Conservation (phyloP, 2,797 vertebrate genomes). For the Chaenodraco wilsoni region DNA sequence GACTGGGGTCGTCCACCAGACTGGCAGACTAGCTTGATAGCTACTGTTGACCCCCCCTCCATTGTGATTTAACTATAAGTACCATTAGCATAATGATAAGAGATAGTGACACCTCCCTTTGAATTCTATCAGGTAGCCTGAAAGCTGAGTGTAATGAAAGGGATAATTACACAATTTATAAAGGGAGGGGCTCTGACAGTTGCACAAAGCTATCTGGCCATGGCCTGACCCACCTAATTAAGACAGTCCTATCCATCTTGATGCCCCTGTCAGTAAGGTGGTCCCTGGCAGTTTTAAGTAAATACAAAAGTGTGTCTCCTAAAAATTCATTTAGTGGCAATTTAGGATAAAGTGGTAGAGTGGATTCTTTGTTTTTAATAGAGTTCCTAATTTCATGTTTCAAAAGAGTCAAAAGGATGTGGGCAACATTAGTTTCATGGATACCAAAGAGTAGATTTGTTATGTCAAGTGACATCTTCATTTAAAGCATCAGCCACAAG, state of each 20-base stretch:
- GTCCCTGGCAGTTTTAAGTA: conserved; percentile 45
- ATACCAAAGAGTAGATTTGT: no score
- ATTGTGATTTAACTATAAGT: conserved; percentile 83
- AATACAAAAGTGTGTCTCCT: conserved; percentile 68
- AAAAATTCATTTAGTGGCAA: conserved; percentile 22
- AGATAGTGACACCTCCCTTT: conserved; percentile 84
- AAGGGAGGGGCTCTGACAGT: conserved; percentile 79
- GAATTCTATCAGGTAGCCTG: conserved; percentile 80
- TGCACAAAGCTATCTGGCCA: conserved; percentile 68
- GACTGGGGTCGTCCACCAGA: conserved; percentile 70
- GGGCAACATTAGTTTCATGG: no score
- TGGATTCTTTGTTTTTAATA: no score
- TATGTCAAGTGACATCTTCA: no score
- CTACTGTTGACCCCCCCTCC: conserved; percentile 51
- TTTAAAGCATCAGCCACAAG: no score
- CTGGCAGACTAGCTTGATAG: conserved; percentile 78
- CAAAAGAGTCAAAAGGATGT: no score
- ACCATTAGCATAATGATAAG: conserved; percentile 85
- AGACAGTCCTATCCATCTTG: conserved; percentile 65
- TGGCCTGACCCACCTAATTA: conserved; percentile 67
- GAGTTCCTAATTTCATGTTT: no score
- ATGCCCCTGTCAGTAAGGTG: conserved; percentile 51
- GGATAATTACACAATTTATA: conserved; percentile 84
- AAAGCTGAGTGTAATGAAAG: conserved; percentile 83
- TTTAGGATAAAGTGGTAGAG: background rate